Evolutionary conservation across 2,797 vertebrate species (phyloP), one percentile per base, ranked within the genome.

Genomic region (Micropoecilia bifurca): DNA sequence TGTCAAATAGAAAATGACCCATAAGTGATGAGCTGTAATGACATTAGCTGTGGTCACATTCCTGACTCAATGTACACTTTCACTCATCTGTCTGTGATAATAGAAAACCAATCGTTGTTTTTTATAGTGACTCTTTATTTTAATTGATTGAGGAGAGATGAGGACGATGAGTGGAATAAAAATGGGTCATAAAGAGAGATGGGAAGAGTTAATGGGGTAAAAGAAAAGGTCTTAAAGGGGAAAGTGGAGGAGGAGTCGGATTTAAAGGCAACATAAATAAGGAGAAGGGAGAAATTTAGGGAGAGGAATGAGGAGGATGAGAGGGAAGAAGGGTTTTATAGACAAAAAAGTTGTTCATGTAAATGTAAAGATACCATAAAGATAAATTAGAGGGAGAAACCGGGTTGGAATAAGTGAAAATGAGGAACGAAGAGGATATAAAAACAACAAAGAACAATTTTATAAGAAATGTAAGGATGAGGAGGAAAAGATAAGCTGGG

Each of bases 1-100:
- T 48, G 16, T 33, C 71, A 73, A 59, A 30, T 33, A 69, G 8
- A 71, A 77, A 73, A 77, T 73, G 28, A 36, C 48, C 71, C 66
- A 36, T 47, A 71, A 45, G 13, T 79, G 75, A 84, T 80, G 22
- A 30, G 73, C 33, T 45, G 8, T 74, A 20, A 82, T 81, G 74
- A 79, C 50, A 1, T 3, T 61, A 74, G 68, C 79, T 22, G 53
- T 71, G 20, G 39, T 69, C 66, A 69, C 66, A 41, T 22, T 2
- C 39, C 39, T 9, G 66, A 41, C 66, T 43, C 22, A 13, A 3
- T 12, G 10, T 63, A 20, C 28, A 63, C 14, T 36, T 20, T 3
- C 20, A 36, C 30, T 63, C 30, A 20, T 63, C 59, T 57, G 55
- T 57, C 55, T 57, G n/a, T 55, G 53, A 55, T 12, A 55, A n/a